Evolutionary conservation across 2,888 invertebrate genomes (phyloP).

Genomic region (Eupithecia dodoneata): DNA sequence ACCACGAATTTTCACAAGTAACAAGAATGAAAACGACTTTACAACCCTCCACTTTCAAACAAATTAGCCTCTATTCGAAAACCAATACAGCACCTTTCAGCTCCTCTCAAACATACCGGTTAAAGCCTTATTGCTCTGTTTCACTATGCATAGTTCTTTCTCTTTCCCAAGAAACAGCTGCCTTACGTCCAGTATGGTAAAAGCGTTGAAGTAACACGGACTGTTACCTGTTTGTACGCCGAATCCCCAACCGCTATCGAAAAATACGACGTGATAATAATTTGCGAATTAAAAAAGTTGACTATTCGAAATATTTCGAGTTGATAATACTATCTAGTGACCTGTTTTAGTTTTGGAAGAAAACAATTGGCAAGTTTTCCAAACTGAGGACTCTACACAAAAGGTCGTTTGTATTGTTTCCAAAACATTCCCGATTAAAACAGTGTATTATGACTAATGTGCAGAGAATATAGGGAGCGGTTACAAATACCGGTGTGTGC

Average conservation of each 20-base stretch:
- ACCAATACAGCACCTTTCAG: constrained; percentile 53
- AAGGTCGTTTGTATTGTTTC: constrained; percentile 68
- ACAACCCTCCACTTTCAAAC: constrained; percentile 55
- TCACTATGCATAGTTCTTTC: constrained; percentile 75
- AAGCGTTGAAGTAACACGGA: constrained; percentile 69
- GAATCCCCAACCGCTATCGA: constrained; percentile 61
- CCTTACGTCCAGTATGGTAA: constrained; percentile 76
- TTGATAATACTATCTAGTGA: constrained; percentile 40
- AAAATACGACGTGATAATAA: constrained; percentile 50
- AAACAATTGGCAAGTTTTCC: constrained; percentile 45
- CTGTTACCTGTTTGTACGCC: constrained; percentile 60
- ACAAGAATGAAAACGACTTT: constrained; percentile 77
- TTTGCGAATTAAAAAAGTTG: constrained; percentile 51
- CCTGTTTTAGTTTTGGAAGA: constrained; percentile 33
- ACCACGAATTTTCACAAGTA: constrained; percentile 77
- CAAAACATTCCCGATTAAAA: constrained; percentile 65
- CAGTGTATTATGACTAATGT: constrained; percentile 66
- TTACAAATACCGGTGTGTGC: constrained; percentile 68
- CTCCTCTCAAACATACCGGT: constrained; percentile 44
- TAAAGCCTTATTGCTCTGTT: constrained; percentile 57
- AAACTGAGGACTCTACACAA: constrained; percentile 48
- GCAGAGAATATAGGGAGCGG: constrained; percentile 65
- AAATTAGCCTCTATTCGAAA: constrained; percentile 61
- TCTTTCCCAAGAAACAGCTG: constrained; percentile 77
- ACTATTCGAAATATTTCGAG: constrained; percentile 25